These are phyloP conservation scores for Megaleporinus macrocephalus DNA, from an alignment of 2,113 vertebrate genomes.

Conservation along the genomic window DNA sequence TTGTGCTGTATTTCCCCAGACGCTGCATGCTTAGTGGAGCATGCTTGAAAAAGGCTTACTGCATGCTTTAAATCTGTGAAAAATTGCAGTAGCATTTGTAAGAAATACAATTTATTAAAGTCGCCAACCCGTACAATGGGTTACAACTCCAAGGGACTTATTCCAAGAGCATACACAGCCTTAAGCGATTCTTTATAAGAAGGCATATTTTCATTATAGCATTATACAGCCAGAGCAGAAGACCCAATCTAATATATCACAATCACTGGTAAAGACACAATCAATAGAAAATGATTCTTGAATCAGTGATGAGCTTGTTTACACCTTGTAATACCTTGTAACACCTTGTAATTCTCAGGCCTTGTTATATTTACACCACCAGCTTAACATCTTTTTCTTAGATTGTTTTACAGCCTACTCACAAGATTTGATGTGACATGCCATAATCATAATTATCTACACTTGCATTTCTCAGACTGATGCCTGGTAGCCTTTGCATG, in stretches of 20 bases:
- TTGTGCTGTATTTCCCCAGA: slow-evolving; percentile 27
- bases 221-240: background rate
- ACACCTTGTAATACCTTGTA: background rate
- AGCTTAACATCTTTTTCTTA: background rate
- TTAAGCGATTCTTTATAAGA: background rate
- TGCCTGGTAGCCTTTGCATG: background rate
- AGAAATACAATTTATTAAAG: background rate
- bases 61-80: slow-evolving; percentile 20
- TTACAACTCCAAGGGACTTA: background rate
- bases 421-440: background rate
- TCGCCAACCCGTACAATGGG: background rate
- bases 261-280: background rate
- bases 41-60: background rate
- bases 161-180: background rate
- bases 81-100: slow-evolving; percentile 10
- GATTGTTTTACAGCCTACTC: background rate
- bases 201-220: background rate
- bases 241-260: background rate
- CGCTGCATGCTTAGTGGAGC: slow-evolving; percentile 14
- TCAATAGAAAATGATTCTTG: background rate
- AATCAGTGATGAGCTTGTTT: background rate
- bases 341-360: background rate
- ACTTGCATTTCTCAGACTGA: background rate
- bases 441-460: background rate
- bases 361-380: background rate